Evolutionary conservation across 1,140 invertebrate genomes (phyloP).

Genomic region (Saccostrea cuccullata): DNA sequence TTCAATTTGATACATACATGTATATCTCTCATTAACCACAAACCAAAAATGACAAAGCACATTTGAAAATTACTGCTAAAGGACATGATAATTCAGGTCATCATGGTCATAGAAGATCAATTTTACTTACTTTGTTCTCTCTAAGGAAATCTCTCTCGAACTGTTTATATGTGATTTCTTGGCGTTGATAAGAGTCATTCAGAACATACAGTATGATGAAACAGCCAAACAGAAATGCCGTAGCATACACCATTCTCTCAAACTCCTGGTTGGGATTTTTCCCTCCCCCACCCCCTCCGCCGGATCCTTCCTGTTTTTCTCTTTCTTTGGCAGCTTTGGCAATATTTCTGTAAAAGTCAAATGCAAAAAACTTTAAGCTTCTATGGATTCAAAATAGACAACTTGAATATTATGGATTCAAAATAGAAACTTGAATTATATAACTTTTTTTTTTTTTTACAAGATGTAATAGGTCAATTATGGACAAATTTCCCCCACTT

Average conservation of each 20-base stretch:
- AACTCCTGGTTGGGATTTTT: background rate
- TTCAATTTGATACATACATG: no score
- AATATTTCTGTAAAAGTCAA: background rate
- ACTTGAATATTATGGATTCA: background rate
- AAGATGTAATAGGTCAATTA: no score
- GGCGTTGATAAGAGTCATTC: background rate
- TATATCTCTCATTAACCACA: no score
- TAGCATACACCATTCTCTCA: background rate
- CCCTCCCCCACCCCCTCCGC: background rate
- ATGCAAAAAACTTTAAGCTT: background rate
- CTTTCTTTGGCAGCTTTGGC: background rate
- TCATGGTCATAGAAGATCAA: background rate
- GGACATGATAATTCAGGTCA: no score
- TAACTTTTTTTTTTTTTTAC: no score
- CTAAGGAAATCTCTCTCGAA: background rate
- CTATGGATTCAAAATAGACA: no score
- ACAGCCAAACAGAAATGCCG: background rate
- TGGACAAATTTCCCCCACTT: no score
- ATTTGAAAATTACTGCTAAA: no score
- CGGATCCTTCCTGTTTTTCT: background rate
- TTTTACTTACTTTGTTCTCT: conserved; percentile 13
- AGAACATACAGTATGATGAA: background rate
- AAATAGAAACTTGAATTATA: no score
- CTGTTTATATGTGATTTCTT: conserved; percentile 12
- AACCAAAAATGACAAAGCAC: no score